A percentile compares a stretch with the other conserved stretches of the same genome.
Evolutionary conservation across 2,113 vertebrate species (phyloP).

Genomic region (Aptenodytes forsteri): DNA sequence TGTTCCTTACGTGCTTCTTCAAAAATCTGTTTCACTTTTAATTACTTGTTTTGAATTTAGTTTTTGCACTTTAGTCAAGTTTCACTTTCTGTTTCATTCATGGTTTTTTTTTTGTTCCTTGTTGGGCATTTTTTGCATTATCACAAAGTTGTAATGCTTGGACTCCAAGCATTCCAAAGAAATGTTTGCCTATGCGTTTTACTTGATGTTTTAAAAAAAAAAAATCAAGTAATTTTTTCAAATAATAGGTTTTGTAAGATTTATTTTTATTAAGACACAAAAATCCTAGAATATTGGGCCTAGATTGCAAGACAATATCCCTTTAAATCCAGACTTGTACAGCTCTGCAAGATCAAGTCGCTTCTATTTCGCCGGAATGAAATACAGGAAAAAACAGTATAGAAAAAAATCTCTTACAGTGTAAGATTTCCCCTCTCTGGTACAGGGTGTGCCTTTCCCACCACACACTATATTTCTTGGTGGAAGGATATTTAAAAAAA

Average conservation of each 20-base stretch:
- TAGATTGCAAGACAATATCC: background rate
- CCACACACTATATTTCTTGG: background rate
- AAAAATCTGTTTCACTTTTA: background rate
- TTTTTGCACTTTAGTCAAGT: background rate
- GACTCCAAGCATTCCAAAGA: background rate
- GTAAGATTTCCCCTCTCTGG: background rate
- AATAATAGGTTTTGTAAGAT: background rate
- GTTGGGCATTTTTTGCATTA: background rate
- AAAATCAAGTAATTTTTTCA: background rate
- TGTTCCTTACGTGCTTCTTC: background rate
- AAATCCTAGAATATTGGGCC: background rate
- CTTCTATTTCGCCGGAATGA: background rate
- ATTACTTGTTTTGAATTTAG: background rate
- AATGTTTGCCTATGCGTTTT: background rate
- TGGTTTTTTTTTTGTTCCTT: background rate
- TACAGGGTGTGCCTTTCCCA: background rate
- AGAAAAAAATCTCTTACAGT: constrained; percentile 17
- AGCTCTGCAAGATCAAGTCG: constrained; percentile 10
- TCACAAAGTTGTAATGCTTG: background rate
- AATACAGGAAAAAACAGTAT: constrained; percentile 47
- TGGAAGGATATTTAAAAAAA: background rate
- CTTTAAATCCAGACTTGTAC: background rate
- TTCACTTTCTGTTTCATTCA: background rate
- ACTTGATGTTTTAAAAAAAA: background rate
- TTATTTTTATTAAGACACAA: constrained; percentile 33